Evolutionary conservation across 1,140 invertebrate species (phyloP).

Genomic region (Rhagoletis zephyria): DNA sequence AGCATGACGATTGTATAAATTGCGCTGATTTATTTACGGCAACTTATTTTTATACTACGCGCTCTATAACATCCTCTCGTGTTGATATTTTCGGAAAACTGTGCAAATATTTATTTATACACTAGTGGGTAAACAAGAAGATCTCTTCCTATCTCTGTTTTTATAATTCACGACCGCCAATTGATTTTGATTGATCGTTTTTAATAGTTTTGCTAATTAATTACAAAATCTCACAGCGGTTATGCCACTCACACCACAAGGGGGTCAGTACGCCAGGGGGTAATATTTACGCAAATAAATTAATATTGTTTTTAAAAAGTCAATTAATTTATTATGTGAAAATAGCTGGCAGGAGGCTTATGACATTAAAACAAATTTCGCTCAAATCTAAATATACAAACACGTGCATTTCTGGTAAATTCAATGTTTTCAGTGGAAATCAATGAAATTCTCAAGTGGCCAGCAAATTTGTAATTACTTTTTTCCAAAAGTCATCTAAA

Average conservation of each 20-base stretch:
- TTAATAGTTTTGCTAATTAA: neutral
- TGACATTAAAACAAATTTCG: too few relatives aligned
- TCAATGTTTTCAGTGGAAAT: too few relatives aligned
- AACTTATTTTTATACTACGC: neutral
- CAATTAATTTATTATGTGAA: too few relatives aligned
- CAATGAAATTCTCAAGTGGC: too few relatives aligned
- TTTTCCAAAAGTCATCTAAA: too few relatives aligned
- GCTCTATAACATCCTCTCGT: neutral
- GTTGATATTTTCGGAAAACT: neutral
- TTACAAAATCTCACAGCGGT: neutral
- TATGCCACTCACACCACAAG: neutral
- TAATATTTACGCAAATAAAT: neutral
- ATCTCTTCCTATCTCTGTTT: neutral
- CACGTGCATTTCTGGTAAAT: too few relatives aligned
- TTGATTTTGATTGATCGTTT: slow-evolving; percentile 24
- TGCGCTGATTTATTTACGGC: neutral
- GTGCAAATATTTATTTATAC: neutral
- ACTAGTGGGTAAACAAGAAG: neutral
- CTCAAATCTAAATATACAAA: too few relatives aligned
- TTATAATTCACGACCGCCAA: neutral
- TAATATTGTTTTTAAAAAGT: neutral
- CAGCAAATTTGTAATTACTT: too few relatives aligned
- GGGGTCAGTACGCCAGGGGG: neutral
- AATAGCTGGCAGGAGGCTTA: too few relatives aligned
- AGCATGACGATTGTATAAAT: too few relatives aligned